Evolutionary conservation across 1,140 invertebrate genomes (phyloP).

Genomic region (Antheraea mylitta): DNA sequence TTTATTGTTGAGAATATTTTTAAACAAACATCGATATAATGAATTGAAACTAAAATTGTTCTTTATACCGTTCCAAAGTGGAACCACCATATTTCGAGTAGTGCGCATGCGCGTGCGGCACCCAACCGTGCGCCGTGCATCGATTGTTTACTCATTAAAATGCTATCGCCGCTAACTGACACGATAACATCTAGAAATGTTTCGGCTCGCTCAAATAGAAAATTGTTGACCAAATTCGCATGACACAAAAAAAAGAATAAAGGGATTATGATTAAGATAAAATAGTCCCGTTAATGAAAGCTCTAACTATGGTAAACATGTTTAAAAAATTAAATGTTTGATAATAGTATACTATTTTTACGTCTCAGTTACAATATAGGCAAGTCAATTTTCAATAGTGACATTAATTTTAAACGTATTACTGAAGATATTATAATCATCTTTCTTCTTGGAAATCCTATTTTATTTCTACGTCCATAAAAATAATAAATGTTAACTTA

Average conservation of each 20-base stretch:
- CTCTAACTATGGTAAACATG: neutral
- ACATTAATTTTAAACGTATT: too few relatives aligned
- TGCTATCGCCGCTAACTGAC: slow-evolving; percentile 66
- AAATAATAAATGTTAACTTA: too few relatives aligned
- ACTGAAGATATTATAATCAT: too few relatives aligned
- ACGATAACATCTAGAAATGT: slow-evolving; percentile 75
- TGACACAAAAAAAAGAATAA: neutral
- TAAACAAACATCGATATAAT: neutral
- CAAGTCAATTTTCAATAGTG: too few relatives aligned
- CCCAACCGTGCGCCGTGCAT: slow-evolving; percentile 69
- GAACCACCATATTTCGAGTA: neutral
- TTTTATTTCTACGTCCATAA: too few relatives aligned
- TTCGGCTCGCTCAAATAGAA: slow-evolving; percentile 47
- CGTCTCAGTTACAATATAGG: too few relatives aligned
- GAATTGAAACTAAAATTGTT: neutral
- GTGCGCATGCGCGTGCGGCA: slow-evolving; percentile 53
- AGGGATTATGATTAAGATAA: slow-evolving; percentile 1
- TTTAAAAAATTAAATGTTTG: neutral
- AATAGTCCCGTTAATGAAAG: neutral
- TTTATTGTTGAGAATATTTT: too few relatives aligned
- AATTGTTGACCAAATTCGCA: slow-evolving; percentile 31
- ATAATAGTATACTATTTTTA: too few relatives aligned
- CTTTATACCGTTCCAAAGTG: neutral
- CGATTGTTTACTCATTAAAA: slow-evolving; percentile 79
- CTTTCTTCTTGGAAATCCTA: too few relatives aligned